A percentile compares a stretch with the other conserved stretches of the same genome.
phyloP scores from a whole-genome alignment of 2,113 vertebrate species.

The Chascanopsetta lugubris region DNA sequence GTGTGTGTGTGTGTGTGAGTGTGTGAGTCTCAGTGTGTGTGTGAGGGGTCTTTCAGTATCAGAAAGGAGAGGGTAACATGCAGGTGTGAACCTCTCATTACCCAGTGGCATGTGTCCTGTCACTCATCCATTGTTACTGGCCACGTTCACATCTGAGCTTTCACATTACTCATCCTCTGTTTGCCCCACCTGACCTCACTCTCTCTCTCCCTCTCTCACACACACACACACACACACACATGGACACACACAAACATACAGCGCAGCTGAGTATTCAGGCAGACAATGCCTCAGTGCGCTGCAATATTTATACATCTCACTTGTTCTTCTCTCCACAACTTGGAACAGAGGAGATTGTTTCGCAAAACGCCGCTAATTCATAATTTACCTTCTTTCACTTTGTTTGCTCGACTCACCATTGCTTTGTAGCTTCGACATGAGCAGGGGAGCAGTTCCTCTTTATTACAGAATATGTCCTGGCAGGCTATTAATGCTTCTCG shows the following conservation, averaged over 20 bases:
- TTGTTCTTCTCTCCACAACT: constrained; percentile 59
- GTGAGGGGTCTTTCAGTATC: constrained; percentile 16
- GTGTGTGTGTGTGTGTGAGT: constrained; percentile 6
- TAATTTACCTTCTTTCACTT: constrained; percentile 59
- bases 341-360: constrained; percentile 58
- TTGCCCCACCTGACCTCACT: constrained; percentile 70
- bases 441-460: background rate
- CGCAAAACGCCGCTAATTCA: constrained; percentile 65
- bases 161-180: constrained; percentile 78
- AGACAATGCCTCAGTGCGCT: constrained; percentile 46
- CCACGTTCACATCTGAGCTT: constrained; percentile 71
- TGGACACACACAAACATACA: constrained; percentile 8
- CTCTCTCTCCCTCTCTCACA: constrained; percentile 6
- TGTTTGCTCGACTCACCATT: constrained; percentile 33
- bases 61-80: constrained; percentile 56
- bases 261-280: constrained; percentile 45
- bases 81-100: constrained; percentile 75
- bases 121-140: constrained; percentile 72
- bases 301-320: constrained; percentile 69
- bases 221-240: constrained; percentile 15
- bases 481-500: background rate
- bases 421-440: constrained; percentile 22
- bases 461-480: background rate
- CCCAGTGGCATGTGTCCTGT: constrained; percentile 72
- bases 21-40: constrained; percentile 13